Base-by-base conservation (phyloP, 37 sponge, comb jelly and placozoan species). In the Chondrosia reniformis region DNA sequence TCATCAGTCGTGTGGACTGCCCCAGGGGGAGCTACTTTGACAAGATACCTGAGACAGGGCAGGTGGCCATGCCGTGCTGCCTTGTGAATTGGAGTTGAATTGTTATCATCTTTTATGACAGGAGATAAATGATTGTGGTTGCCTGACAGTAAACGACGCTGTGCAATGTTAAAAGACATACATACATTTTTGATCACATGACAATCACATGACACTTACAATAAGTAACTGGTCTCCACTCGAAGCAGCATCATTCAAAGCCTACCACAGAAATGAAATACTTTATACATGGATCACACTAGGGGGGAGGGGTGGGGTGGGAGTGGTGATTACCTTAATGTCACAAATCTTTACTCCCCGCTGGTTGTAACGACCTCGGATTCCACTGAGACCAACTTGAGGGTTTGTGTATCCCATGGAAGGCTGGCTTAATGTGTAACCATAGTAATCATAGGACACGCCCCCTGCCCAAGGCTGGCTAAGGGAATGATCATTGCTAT, bases 161-260 rank as follows among this genome's bases (percentile, higher is more conserved):
- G 66, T 17, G 49, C n/a, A n/a, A n/a, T n/a, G n/a, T n/a, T n/a
- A n/a, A n/a, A n/a, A n/a, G n/a, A n/a, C 37, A 4, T 64, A 36
- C 31, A 64, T 28, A 56, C 58, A 56, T 6, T 4, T 12, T 28
- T 3, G 27, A 24, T 44, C 25, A 44, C 34, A 43, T 3, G 28
- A 21, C 34, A 10, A 39, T 52, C 52, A 27, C 30, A 4, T 55
- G n/a, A 76, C 36, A 46, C 59, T 62, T 33, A 90, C 91, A 80
- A 90, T 64, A 5, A 72, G 41, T 12, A 62, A 33, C 30, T 81
- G 49, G 58, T 90, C 84, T 64, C 91, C 91, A 61, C 71, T 85
- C 66, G 80, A 83, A 39, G 91, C 91, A 67, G 91, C 86, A 6
- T 85, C 80, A 46, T 85, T 86, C 7, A 86, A 80, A 46, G 73